A percentile compares a stretch with the other conserved stretches of the same genome.
Conservation (phyloP, 2,888 invertebrate genomes). For the Diarsia dahlii region DNA sequence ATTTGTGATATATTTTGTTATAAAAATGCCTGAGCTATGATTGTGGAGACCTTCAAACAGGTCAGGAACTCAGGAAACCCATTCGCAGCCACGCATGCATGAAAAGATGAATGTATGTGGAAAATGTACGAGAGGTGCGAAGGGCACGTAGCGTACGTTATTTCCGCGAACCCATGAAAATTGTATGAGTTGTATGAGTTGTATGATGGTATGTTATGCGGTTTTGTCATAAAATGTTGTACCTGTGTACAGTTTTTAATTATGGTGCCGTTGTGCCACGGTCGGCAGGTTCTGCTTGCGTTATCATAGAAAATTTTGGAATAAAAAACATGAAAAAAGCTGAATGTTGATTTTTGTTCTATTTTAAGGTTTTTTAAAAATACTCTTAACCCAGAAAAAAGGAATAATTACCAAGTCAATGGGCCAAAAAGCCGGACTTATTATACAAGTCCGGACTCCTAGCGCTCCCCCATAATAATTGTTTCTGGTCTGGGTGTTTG, state of each 20-base stretch:
- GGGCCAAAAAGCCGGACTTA: not conserved
- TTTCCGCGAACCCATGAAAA: slow-evolving; percentile 31
- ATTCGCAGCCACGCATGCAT: slow-evolving; percentile 12
- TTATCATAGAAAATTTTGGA: not conserved
- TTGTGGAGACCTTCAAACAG: slow-evolving; percentile 17
- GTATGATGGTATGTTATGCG: not conserved
- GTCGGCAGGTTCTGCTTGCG: not conserved
- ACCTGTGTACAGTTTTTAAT: slow-evolving; percentile 7
- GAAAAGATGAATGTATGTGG: slow-evolving; percentile 39
- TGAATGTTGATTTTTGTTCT: too few relatives aligned
- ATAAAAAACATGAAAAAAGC: not conserved
- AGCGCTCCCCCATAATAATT: too few relatives aligned
- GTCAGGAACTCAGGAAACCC: slow-evolving; percentile 1
- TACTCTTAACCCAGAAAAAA: not conserved
- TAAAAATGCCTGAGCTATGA: not conserved
- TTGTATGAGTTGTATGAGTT: slow-evolving; percentile 6
- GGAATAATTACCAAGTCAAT: not conserved
- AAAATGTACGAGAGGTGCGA: slow-evolving; percentile 28
- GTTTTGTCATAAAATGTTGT: not conserved
- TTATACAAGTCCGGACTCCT: too few relatives aligned
- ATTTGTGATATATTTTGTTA: not conserved
- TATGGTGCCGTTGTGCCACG: not conserved
- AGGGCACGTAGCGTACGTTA: slow-evolving; percentile 11
- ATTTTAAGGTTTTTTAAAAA: not conserved
- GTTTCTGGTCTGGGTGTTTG: too few relatives aligned